A percentile compares a stretch with the other conserved stretches of the same genome.
Evolutionary conservation across 2,113 vertebrate genomes (phyloP).

Genomic region (Sardina pilchardus): DNA sequence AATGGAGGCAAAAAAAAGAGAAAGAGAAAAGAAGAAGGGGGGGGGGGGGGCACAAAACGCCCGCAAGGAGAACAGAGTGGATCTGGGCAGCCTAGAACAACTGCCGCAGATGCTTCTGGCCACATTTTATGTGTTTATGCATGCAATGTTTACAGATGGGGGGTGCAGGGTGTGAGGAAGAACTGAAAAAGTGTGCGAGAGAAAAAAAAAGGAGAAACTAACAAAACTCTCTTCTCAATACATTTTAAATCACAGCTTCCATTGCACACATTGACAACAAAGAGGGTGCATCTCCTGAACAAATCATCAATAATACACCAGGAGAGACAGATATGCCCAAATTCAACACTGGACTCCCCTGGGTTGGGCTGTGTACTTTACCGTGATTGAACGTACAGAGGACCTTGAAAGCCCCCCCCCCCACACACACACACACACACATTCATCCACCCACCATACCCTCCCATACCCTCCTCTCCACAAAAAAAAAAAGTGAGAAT

Average conservation of each 20-base stretch:
- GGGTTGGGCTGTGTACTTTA: slow-evolving; percentile 27
- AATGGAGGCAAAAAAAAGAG: neutral
- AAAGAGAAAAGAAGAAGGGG: neutral
- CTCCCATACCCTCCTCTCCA: neutral
- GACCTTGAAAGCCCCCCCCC: neutral
- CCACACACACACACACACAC: neutral
- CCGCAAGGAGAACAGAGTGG: slow-evolving; percentile 14
- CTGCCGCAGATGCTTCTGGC: slow-evolving; percentile 46
- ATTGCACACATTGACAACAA: slow-evolving; percentile 42
- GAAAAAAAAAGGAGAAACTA: neutral
- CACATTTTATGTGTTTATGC: slow-evolving; percentile 48
- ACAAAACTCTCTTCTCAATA: slow-evolving; percentile 31
- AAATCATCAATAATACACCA: slow-evolving; percentile 39
- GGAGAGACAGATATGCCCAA: slow-evolving; percentile 21
- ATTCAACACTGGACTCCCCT: slow-evolving; percentile 42
- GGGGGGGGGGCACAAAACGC: neutral
- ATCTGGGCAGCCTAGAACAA: slow-evolving; percentile 52
- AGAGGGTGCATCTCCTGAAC: slow-evolving; percentile 40
- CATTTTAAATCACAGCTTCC: slow-evolving; percentile 44
- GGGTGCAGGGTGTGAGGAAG: neutral
- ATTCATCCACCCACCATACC: neutral
- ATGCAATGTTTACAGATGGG: slow-evolving; percentile 47
- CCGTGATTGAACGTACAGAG: slow-evolving; percentile 27
- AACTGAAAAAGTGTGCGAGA: neutral
- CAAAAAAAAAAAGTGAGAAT: slow-evolving; percentile 9